These are phyloP conservation scores for Mormyrus proboscirostris DNA, from an alignment of 2,797 vertebrate genomes.

Conservation along the genomic window DNA sequence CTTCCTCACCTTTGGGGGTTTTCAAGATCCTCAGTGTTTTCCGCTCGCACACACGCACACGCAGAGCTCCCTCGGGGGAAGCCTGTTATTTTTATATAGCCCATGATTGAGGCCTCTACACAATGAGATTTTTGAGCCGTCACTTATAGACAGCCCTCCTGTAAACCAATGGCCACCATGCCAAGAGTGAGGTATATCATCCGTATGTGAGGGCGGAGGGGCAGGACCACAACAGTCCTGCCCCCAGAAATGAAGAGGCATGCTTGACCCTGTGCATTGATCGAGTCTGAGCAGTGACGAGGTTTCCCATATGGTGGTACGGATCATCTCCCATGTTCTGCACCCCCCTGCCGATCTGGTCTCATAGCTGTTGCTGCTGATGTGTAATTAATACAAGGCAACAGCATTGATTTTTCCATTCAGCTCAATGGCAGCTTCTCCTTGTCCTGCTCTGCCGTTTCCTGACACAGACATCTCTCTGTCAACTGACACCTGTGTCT, in stretches of 20 bases:
- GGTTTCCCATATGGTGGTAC: neutral
- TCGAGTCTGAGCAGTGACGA: neutral
- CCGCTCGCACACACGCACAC: neutral
- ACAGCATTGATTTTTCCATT: neutral
- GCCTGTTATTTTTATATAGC: neutral
- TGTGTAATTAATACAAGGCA: conserved; percentile 5
- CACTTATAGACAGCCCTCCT: neutral
- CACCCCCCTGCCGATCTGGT: too few relatives aligned
- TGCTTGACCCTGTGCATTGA: neutral
- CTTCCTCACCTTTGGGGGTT: neutral
- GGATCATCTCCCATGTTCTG: neutral
- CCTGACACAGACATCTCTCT: neutral
- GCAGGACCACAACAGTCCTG: neutral
- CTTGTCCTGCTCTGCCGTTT: neutral
- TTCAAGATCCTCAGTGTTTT: neutral
- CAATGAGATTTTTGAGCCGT: neutral
- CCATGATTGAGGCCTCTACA: neutral
- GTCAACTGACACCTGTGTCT: neutral
- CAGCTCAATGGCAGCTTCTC: neutral
- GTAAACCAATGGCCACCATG: neutral
- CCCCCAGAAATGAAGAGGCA: neutral
- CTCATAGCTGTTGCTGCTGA: neutral
- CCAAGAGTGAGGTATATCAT: neutral
- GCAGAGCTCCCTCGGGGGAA: neutral
- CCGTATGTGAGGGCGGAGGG: neutral